Evolutionary conservation across 2,888 invertebrate species (phyloP), one percentile per base, ranked within the genome.

Genomic region (Apamea monoglypha): DNA sequence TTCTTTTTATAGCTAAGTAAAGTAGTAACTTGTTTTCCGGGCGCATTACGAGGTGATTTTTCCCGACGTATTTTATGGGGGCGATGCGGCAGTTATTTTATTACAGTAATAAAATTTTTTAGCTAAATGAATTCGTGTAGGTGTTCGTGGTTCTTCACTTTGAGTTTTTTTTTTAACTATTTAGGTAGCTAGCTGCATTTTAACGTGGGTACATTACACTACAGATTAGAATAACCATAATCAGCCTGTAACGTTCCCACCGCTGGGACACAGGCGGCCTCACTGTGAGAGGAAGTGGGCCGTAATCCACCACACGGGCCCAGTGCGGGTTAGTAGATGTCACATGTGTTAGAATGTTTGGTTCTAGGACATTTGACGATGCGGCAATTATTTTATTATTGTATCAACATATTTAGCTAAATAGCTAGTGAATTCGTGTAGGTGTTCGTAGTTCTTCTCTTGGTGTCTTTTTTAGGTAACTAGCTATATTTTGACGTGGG

Each of bases 1-100:
- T 44, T 32, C 59, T 36, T 64, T 81, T 74, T 50, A 44, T 40
- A 66, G 36, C 25, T 66, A 21, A 53, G n/a, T 74, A 68, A 36
- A 53, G 16, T 50, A 64, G 44, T 61, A 61, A 63, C 40, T 71
- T 40, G n/a, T 67, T 74, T 29, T 16, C 29, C 21, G 25, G 8
- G n/a, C 21, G 21, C 25, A 68, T 72, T 29, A 67, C 3, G 12
- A 29, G n/a, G 16, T 40, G 21, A 47, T 64, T 69, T 63, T 40
- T 56, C 1, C 47, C 32, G 14, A 53, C 1, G 8, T n/a, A 32
- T 18, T 70, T 29, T 56, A 4, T 47, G 3, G 4, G 4, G 14
- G n/a, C 2, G 56, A n/a, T 47, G 8, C 44, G 36, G 21, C 78
- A 40, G 18, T 12, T 66, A 16, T 47, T 36, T 59, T 21, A 10